Base-by-base conservation (phyloP, 2,888 invertebrate genomes). In the Hydropsyche betteni region DNA sequence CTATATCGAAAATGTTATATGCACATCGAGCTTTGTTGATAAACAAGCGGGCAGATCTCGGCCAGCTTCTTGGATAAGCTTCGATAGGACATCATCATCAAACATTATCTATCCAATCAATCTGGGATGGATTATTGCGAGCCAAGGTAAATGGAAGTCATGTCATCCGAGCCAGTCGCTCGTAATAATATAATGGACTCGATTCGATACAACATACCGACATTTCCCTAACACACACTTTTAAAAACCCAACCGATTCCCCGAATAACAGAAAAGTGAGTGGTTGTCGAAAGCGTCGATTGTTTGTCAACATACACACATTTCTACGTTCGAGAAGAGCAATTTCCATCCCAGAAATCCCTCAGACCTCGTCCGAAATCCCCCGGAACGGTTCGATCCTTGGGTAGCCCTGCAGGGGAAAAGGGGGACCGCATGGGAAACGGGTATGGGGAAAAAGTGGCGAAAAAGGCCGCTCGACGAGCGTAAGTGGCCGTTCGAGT, bases 401-500 rank as follows among this genome's bases (percentile, higher is more conserved):
- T 12, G n/a, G n/a, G 55, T n/a, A n/a, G 12, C 12, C 55, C n/a
- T 3, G 55, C 8, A n/a, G 16, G 5, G 55, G 55, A 8, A n/a
- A n/a, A n/a, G 55, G 55, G 12, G 6, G n/a, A 55, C 1, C n/a
- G 55, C 2, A 16, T 14, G 58, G 44, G 55, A 51, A 14, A 34
- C 51, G 52, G 16, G 24, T 44, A n/a, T n/a, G 44, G 74, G 10
- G 55, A 52, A 61, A 61, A 33, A 33, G 64, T 36, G 36, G 36
- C 44, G 36, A 12, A 34, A 34, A n/a, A 34, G 64, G n/a, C 12
- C 12, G 61, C 61, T 16, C 24, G 24, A 16, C 16, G 53, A 16
- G 58, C 69, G 53, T 75, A 77, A 75, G 74, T 69, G 71, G 75
- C 75, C 75, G 73, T 75, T 73, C 75, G 50, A 74, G 75, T 78